Evolutionary conservation across 2,797 vertebrate genomes (phyloP), one percentile per base, ranked within the genome.

Genomic region (Clarias laeviceps): DNA sequence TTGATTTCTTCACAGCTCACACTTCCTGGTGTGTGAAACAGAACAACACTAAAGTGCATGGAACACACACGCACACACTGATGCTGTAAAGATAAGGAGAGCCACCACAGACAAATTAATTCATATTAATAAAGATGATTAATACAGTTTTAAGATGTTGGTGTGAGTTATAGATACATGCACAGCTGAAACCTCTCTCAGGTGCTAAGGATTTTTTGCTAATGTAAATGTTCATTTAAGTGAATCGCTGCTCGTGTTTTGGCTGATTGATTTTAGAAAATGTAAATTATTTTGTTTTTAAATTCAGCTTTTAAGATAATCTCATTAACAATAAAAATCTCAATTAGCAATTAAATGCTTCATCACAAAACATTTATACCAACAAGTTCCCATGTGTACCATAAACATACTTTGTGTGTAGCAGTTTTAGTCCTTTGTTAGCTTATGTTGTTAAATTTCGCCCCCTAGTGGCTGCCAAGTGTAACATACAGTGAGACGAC

Each of bases 51-150:
- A 40, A 12, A 50, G 61, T 27, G 61, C 57, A 61, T 15, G 20
- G 5, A 62, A 24, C 7, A 61, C 45, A 50, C 45, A 45, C 40
- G 34, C 34, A 40, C 32, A 40, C n/a, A 50, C 24, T 1, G 7
- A 65, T 18, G 78, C 78, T 80, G 37, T 65, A 40, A 57, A 22
- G 17, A 40, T 61, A n/a, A 40, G 4, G 4, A 77, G 74, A 76
- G 45, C 27, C 50, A 56, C 17, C 6, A 11, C 1, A 50, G 72
- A 56, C 15, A 68, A 76, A 18, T 5, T 22, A 3, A 18, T 27
- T 6, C 4, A 40, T 32, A 68, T n/a, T 1, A 84, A 77, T 84
- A 78, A 84, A 84, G 45, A 80, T 59, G 34, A 79, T 37, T 61
- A 77, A 40, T 40, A 15, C 32, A 0, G 62, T 40, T 62, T 17